These are phyloP conservation scores for Lasioglossum calceatum DNA, from an alignment of 2,888 invertebrate genomes.

Conservation along the genomic window DNA sequence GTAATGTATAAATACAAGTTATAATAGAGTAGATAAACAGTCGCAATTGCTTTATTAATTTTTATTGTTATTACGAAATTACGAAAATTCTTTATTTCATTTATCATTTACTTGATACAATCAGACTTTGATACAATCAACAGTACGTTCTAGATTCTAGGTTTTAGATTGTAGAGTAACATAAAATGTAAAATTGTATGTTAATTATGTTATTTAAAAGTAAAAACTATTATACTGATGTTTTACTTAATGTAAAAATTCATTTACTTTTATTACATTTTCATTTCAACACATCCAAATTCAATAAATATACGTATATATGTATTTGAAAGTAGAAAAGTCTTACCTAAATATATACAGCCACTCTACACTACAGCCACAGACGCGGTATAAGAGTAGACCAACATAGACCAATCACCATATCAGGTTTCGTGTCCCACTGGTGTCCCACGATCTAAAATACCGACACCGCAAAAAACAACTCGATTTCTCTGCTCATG, in stretches of 20 bases:
- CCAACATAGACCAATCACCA: too few species aligned
- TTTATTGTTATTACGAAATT: not conserved
- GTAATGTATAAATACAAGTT: not conserved
- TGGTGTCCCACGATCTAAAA: too few species aligned
- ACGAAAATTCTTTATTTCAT: not conserved
- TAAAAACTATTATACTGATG: not conserved
- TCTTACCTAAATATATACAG: not conserved
- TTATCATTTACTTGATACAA: not conserved
- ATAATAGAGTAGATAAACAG: not conserved
- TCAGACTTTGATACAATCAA: not conserved
- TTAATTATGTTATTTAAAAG: not conserved
- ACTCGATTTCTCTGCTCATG: too few species aligned
- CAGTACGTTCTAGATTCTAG: not conserved
- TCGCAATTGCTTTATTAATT: not conserved
- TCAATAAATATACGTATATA: not conserved
- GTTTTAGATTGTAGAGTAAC: not conserved
- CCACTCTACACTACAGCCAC: too few species aligned
- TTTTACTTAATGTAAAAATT: not conserved
- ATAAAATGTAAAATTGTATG: not conserved
- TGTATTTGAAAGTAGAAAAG: not conserved
- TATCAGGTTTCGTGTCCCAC: too few species aligned
- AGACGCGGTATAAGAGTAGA: too few species aligned
- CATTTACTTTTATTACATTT: not conserved
- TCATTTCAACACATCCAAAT: not conserved
- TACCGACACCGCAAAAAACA: too few species aligned